phyloP scores from a whole-genome alignment of 2,888 invertebrate genomes.

The Deilephila elpenor region DNA sequence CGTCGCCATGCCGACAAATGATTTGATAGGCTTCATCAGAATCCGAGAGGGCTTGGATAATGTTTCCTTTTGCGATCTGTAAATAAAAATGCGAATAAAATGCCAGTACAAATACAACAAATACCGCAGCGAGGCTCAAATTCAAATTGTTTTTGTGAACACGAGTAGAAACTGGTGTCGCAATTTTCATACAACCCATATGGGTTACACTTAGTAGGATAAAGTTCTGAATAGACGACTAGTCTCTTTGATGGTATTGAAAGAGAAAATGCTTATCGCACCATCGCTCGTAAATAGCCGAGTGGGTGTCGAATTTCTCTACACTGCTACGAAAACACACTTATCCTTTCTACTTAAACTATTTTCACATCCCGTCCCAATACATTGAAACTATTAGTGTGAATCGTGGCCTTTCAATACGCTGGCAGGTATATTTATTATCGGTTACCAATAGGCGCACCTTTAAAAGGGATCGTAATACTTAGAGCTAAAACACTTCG shows the following conservation, averaged over 20 bases:
- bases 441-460: conserved; percentile 30
- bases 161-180: conserved; percentile 63
- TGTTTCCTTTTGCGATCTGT: conserved; percentile 60
- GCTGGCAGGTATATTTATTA: conserved; percentile 55
- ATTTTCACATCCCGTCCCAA: conserved; percentile 73
- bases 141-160: conserved; percentile 59
- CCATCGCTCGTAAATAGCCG: conserved; percentile 80
- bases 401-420: conserved; percentile 65
- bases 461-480: neutral
- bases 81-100: conserved; percentile 58
- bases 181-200: conserved; percentile 74
- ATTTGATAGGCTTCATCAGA: conserved; percentile 76
- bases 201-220: conserved; percentile 73
- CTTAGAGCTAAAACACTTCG: neutral
- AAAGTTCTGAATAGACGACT: conserved; percentile 75
- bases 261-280: conserved; percentile 82
- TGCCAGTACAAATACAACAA: conserved; percentile 41
- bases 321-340: conserved; percentile 79
- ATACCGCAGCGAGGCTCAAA: conserved; percentile 55
- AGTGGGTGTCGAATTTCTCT: conserved; percentile 79
- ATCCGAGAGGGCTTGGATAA: conserved; percentile 66
- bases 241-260: conserved; percentile 81
- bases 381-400: conserved; percentile 68
- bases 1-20: conserved; percentile 77
- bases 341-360: conserved; percentile 80